Percentiles rank a stretch among this genome's conserved stretches.
These are phyloP conservation scores for Tolypeutes matacus DNA, from an alignment of 2,797 vertebrate species.

Conservation along the genomic window DNA sequence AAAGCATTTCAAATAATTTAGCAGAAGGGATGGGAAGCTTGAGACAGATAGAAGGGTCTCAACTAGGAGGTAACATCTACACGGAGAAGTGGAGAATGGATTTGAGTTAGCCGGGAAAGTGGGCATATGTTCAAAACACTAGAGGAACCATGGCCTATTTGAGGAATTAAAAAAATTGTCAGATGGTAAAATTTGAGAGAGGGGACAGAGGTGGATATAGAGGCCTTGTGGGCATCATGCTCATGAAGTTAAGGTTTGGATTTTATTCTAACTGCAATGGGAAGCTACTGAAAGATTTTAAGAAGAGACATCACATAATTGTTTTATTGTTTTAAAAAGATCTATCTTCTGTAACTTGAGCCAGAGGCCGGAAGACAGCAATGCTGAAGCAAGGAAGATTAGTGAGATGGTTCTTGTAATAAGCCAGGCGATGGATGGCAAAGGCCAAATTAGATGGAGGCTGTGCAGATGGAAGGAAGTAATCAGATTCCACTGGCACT, in stretches of 20 bases:
- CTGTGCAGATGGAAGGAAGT: not conserved
- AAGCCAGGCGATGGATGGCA: not conserved
- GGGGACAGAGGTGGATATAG: too few relatives aligned
- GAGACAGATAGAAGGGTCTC: not conserved
- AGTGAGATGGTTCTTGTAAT: not conserved
- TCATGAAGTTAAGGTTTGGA: not conserved
- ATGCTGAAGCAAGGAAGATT: not conserved
- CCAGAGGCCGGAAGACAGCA: not conserved
- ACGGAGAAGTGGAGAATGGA: accelerated
- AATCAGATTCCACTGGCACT: not conserved
- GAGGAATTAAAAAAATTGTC: accelerated
- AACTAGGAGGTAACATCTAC: not conserved
- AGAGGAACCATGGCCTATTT: not conserved
- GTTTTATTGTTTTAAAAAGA: not conserved
- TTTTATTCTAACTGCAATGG: not conserved
- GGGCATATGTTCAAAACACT: not conserved
- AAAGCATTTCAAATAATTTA: not conserved
- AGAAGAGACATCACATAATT: not conserved
- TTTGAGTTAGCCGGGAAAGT: not conserved
- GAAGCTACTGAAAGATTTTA: not conserved
- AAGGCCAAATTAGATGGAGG: not conserved
- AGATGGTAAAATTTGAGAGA: not conserved
- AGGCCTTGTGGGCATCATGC: too few relatives aligned
- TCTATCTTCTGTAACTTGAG: not conserved
- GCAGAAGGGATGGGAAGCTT: not conserved